A percentile compares a stretch with the other conserved stretches of the same genome.
Evolutionary conservation across 2,888 invertebrate genomes (phyloP).

Genomic region (Eulithis prunata): DNA sequence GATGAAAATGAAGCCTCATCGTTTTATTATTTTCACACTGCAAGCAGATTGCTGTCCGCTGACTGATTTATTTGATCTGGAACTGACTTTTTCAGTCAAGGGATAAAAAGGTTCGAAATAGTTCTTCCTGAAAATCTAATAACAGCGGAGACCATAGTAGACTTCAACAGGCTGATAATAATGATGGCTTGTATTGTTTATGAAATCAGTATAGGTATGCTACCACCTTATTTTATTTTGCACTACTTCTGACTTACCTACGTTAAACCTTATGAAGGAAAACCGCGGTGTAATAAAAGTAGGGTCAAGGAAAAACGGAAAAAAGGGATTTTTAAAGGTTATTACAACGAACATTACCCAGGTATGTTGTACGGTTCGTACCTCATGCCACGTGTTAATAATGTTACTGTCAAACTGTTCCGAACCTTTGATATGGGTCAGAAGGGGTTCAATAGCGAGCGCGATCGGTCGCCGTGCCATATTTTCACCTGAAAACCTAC

Average conservation of each 20-base stretch:
- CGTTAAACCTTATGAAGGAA: conserved; percentile 25
- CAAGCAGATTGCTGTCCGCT: conserved; percentile 12
- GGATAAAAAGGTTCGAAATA: too few relatives aligned
- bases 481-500: conserved; percentile 58
- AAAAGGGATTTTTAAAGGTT: conserved; percentile 61
- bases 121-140: too few relatives aligned
- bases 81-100: neutral
- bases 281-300: conserved; percentile 37
- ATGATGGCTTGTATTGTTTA: neutral
- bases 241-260: conserved; percentile 6
- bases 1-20: conserved; percentile 15
- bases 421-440: conserved; percentile 69
- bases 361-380: conserved; percentile 50
- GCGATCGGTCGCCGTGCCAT: conserved; percentile 53
- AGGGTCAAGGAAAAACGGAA: conserved; percentile 49
- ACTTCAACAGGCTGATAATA: neutral
- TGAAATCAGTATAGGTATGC: neutral
- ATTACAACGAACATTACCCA: conserved; percentile 57
- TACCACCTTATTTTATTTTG: neutral
- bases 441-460: conserved; percentile 65
- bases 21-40: conserved; percentile 22
- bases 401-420: conserved; percentile 73
- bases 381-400: conserved; percentile 70
- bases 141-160: neutral
- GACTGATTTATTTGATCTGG: conserved; percentile 2